Percentiles rank a stretch among this genome's conserved stretches.
Conservation (phyloP, 2,888 invertebrate genomes). For the Chaitophorus viminalis region DNA sequence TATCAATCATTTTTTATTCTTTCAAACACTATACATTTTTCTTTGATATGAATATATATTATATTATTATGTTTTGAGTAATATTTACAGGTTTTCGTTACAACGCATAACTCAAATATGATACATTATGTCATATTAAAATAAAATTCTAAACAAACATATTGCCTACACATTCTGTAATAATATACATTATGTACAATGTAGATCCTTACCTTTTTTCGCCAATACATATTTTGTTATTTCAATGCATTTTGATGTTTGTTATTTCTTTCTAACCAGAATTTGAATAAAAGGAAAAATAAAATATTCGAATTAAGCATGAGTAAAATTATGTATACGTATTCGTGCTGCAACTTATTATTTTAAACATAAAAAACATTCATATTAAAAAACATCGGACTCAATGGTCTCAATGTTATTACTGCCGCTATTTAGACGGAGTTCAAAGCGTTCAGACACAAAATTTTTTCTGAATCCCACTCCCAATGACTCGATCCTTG, state of each 20-base stretch:
- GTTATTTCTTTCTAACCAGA: not conserved
- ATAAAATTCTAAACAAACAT: not conserved
- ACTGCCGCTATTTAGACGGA: too few species aligned
- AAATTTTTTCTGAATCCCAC: too few species aligned
- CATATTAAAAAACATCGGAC: too few species aligned
- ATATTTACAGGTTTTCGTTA: not conserved
- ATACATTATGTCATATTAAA: not conserved
- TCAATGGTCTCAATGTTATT: too few species aligned
- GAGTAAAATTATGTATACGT: too few species aligned
- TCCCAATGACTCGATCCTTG: too few species aligned
- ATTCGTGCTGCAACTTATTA: too few species aligned
- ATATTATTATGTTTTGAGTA: not conserved
- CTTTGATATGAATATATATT: not conserved
- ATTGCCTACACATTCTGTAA: not conserved
- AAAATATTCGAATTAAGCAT: too few species aligned
- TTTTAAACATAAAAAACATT: too few species aligned
- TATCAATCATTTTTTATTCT: slow-evolving; percentile 33
- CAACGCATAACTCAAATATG: not conserved
- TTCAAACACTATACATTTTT: not conserved
- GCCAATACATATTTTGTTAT: not conserved
- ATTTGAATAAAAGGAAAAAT: not conserved
- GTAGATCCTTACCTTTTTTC: not conserved
- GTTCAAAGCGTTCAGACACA: too few species aligned
- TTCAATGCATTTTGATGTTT: not conserved
- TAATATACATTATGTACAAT: not conserved